Base-by-base conservation (phyloP, 2,113 vertebrate species). In the Syrrhaptes paradoxus region DNA sequence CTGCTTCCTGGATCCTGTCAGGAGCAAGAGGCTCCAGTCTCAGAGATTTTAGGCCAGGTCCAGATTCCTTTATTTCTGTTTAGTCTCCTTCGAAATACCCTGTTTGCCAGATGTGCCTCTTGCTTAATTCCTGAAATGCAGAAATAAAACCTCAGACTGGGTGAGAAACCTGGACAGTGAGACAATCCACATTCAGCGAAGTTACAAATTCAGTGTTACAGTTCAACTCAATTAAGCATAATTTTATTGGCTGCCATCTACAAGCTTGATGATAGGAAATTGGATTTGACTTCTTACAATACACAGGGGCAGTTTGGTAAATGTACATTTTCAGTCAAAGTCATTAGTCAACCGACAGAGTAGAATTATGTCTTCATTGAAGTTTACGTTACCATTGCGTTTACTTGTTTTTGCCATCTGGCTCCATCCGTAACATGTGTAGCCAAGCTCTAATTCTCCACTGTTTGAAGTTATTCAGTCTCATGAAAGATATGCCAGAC, bases 381-480 rank as follows among this genome's bases (percentile, higher is more conserved):
- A 41, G 77, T 93, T 93, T 59, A 24, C 17, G 51, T 73, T 79
- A 43, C 78, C 38, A 13, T 73, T 96, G 88, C 71, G 48, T 95
- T 96, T 84, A 28, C 67, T 67, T 74, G 63, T 4, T 83, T 85
- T 85, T 93, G 59, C 79, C 94, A 54, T 73, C 93, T 96, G 93
- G 88, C 84, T 95, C 87, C 49, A 34, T 89, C 96, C 58, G 7
- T 52, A 87, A 72, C 24, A 73, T 95, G 68, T 28, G 77, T 77
- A 93, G 94, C 94, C 94, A 96, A 90, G 83, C 79, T 94, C 59
- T 92, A 73, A 88, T 79, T 85, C 79, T 73, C 73, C 71, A 13
- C 45, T 75, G 65, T 93, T 95, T 92, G 92, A 85, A 94, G 88
- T 89, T 51, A 31, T 22, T 82, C 51, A 41, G 52, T 80, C 76